phyloP scores from a whole-genome alignment of 2,888 invertebrate species.

The Pyrrhosoma nymphula region DNA sequence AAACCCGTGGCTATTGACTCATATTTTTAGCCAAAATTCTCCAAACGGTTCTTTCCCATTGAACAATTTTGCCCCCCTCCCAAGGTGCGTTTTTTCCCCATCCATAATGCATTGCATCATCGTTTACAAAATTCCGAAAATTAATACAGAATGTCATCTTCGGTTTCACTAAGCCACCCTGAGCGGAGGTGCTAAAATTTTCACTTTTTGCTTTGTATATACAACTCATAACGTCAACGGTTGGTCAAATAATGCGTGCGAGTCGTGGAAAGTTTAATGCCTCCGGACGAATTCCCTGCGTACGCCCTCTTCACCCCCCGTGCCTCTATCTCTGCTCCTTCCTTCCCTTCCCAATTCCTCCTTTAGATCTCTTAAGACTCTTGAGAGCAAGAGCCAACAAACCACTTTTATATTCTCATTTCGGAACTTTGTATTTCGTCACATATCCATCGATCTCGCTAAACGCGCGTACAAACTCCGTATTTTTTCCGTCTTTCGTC shows the following conservation, averaged over 20 bases:
- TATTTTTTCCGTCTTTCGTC: neutral
- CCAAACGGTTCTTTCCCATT: conserved; percentile 1
- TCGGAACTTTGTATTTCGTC: conserved; percentile 62
- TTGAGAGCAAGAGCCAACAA: conserved; percentile 26
- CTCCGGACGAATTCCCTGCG: conserved; percentile 45
- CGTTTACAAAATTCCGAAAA: conserved; percentile 40
- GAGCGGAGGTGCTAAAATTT: conserved; percentile 56
- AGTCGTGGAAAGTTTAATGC: conserved; percentile 54
- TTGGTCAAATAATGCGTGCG: conserved; percentile 46
- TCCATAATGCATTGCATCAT: conserved; percentile 49
- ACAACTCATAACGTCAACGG: conserved; percentile 44
- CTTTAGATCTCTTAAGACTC: neutral
- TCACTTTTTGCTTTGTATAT: conserved; percentile 52
- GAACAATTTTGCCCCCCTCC: neutral
- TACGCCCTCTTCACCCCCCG: neutral
- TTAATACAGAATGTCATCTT: conserved; percentile 59
- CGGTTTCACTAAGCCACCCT: conserved; percentile 49
- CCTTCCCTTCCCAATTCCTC: neutral
- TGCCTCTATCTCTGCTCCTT: neutral
- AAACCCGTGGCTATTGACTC: neutral
- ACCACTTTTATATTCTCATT: conserved; percentile 64
- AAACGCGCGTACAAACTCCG: conserved; percentile 53
- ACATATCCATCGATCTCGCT: conserved; percentile 58
- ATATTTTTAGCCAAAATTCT: neutral
- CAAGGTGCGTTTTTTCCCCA: neutral